Evolutionary conservation across 1,140 invertebrate genomes (phyloP), one percentile per base, ranked within the genome.

Genomic region (Ooceraea biroi): DNA sequence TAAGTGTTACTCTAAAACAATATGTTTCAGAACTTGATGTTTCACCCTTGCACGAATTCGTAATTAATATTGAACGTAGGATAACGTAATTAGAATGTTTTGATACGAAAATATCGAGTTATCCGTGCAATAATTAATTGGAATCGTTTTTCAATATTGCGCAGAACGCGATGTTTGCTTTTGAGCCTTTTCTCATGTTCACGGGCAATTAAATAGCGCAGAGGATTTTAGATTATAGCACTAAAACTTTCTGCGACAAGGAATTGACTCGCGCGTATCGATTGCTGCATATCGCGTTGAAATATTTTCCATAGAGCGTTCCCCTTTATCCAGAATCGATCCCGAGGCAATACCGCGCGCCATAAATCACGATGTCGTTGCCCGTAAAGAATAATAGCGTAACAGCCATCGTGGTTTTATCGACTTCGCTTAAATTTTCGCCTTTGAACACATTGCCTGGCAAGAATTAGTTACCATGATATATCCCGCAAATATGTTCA

Each of bases 331-430:
- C 44, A 48, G 12, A 22, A 85, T 85, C 77, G 66, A 85, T 66
- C 12, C 57, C 11, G 12, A 52, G 1, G 76, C 66, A 82, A 85
- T 85, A 85, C n/a, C 27, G 46, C 14, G 41, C 10, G 25, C 17
- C 36, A 78, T 84, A 85, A 82, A 85, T 84, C 76, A 85, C 58
- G 14, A 63, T 22, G 22, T 65, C 27, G 52, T 80, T 63, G 82
- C 55, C 25, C 46, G 11, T 61, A 65, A 82, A 72, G 58, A 71
- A 72, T 82, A 85, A 74, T 25, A 74, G 22, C 57, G 22, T 27
- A 52, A 82, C 27, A 66, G 19, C 44, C 25, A 77, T 77, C 58
- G 30, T 65, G 60, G 17, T 65, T 78, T 78, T 78, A 69, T 78
- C 11, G n/a, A 10, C 3, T 25, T 12, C 17, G 22, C 19, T 65